Evolutionary conservation across 2,113 vertebrate species (phyloP).

Genomic region (Zosterops lateralis): DNA sequence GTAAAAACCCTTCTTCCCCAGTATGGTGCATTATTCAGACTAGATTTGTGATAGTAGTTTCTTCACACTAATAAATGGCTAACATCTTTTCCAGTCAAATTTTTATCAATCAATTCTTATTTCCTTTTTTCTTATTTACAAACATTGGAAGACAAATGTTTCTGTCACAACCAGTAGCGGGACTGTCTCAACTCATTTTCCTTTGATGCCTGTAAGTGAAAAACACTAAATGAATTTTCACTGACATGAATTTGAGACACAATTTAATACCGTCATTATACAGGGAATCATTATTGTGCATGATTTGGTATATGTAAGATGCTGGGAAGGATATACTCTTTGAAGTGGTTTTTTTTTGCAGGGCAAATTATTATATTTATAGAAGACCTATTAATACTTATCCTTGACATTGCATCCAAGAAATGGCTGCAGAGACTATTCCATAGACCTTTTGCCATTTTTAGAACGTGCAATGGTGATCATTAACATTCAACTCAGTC

Average conservation of each 20-base stretch:
- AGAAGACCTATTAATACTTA: conserved; percentile 56
- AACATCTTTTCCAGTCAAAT: neutral
- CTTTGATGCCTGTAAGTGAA: conserved; percentile 5
- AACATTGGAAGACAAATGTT: conserved; percentile 11
- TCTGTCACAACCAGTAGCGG: conserved; percentile 1
- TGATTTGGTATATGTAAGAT: neutral
- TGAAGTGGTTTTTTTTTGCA: neutral
- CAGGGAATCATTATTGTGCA: neutral
- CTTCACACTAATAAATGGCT: neutral
- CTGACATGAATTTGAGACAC: neutral
- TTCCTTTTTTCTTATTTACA: neutral
- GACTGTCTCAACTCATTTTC: neutral
- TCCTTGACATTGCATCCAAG: conserved; percentile 25
- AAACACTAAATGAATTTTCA: conserved; percentile 39
- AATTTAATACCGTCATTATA: neutral
- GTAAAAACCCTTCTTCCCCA: neutral
- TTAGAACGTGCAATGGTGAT: conserved; percentile 32
- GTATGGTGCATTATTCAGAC: neutral
- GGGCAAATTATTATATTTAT: conserved; percentile 35
- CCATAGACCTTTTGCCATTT: conserved; percentile 22
- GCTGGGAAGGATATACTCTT: conserved; percentile 8
- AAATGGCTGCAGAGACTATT: conserved; percentile 15
- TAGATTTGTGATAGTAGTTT: neutral
- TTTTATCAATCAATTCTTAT: neutral
- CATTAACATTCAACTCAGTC: conserved; percentile 35